Percentiles rank a stretch among this genome's conserved stretches.
Conservation (phyloP, 2,113 vertebrate species). For the Willisornis vidua region DNA sequence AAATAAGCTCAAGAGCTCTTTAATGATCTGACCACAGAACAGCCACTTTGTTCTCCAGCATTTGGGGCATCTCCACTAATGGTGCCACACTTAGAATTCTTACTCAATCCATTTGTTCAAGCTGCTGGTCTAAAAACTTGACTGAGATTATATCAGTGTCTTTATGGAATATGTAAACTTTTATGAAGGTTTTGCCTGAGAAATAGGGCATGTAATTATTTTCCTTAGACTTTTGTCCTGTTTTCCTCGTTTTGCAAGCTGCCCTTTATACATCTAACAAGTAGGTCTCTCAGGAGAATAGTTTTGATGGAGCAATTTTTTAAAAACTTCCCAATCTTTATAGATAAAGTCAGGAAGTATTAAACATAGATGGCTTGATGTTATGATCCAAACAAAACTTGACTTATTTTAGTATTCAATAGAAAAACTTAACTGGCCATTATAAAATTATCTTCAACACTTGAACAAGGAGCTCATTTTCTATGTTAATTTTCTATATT, state of each 20-base stretch:
- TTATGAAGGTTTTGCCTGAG: not conserved
- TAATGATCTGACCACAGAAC: not conserved
- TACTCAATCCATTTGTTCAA: not conserved
- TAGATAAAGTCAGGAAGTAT: not conserved
- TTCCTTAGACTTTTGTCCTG: not conserved
- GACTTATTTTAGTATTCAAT: not conserved
- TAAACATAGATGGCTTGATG: not conserved
- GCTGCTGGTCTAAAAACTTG: not conserved
- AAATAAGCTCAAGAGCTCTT: not conserved
- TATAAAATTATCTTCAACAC: not conserved
- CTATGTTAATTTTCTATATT: not conserved
- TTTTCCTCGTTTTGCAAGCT: not conserved
- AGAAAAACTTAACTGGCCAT: not conserved
- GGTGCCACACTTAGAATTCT: not conserved
- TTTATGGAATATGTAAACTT: not conserved
- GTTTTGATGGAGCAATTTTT: not conserved
- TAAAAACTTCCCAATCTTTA: not conserved
- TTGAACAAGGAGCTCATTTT: not conserved
- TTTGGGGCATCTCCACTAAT: not conserved
- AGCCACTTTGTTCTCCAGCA: not conserved
- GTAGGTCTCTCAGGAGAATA: not conserved
- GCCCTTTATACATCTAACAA: not conserved
- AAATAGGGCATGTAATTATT: not conserved
- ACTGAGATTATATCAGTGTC: not conserved
- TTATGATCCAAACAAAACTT: not conserved